Evolutionary conservation across 2,888 invertebrate species (phyloP).

Genomic region (Clivina fossor): DNA sequence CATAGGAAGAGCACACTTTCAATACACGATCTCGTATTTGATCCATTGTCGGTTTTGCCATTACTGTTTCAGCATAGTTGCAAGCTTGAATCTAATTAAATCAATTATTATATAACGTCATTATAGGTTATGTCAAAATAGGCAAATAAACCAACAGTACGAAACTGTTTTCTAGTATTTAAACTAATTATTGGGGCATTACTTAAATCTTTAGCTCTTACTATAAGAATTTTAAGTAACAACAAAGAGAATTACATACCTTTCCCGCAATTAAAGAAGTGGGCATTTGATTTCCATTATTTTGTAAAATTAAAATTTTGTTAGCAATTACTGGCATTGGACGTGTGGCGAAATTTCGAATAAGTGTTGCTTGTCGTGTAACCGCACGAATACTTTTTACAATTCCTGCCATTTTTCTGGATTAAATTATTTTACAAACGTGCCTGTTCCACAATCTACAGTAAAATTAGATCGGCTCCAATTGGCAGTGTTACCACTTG

Average conservation of each 20-base stretch:
- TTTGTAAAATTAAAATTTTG: conserved; percentile 26
- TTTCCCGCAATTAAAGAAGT: conserved; percentile 12
- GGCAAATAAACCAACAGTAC: not conserved
- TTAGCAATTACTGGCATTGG: conserved; percentile 40
- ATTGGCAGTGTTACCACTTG: conserved; percentile 16
- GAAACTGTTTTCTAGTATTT: not conserved
- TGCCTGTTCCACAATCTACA: no score
- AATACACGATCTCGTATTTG: conserved; percentile 80
- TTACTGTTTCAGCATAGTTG: conserved; percentile 50
- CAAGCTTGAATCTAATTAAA: conserved; percentile 41
- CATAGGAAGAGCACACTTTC: conserved; percentile 84
- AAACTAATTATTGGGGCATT: not conserved
- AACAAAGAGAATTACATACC: no score
- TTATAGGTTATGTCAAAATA: not conserved
- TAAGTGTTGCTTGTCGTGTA: conserved; percentile 38
- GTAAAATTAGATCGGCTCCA: no score
- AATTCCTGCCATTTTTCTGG: conserved; percentile 43
- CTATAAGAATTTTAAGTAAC: not conserved
- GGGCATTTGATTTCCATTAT: conserved; percentile 9
- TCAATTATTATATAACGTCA: no score
- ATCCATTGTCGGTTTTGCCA: conserved; percentile 60
- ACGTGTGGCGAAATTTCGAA: conserved; percentile 40
- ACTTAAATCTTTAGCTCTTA: not conserved
- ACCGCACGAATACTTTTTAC: conserved; percentile 42
- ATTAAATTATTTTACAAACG: conserved; percentile 28